Evolutionary conservation across 2,888 invertebrate species (phyloP).

Genomic region (Plutella xylostella): DNA sequence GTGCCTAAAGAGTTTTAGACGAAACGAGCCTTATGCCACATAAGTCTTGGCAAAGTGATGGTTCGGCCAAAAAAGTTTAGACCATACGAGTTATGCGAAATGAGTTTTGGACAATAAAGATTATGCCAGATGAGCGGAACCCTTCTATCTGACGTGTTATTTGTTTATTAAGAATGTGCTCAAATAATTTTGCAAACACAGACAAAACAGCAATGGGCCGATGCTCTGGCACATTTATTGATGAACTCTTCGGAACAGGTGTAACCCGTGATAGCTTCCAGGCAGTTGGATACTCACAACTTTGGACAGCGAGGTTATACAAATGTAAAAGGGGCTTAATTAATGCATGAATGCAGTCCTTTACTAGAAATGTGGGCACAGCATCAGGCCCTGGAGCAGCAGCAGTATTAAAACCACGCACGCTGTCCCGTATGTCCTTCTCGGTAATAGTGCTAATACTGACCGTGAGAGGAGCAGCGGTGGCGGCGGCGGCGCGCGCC

Average conservation of each 20-base stretch:
- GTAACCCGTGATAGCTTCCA: constrained; percentile 12
- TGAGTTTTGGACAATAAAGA: too few relatives aligned
- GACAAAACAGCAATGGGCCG: constrained; percentile 12
- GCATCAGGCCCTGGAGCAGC: constrained; percentile 12
- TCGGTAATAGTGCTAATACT: background rate
- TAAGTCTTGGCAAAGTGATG: too few relatives aligned
- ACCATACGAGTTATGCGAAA: too few relatives aligned
- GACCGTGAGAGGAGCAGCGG: background rate
- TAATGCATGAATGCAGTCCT: constrained; percentile 10
- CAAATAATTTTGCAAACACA: constrained; percentile 10
- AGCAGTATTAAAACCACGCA: constrained; percentile 8
- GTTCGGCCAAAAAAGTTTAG: too few relatives aligned
- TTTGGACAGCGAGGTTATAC: constrained; percentile 7
- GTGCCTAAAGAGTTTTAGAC: too few relatives aligned
- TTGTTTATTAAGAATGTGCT: constrained; percentile 4
- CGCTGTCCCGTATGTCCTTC: background rate
- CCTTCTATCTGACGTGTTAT: constrained; percentile 6
- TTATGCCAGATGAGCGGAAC: too few relatives aligned
- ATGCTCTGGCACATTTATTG: constrained; percentile 3
- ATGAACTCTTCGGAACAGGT: constrained; percentile 8
- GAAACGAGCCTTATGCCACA: too few relatives aligned
- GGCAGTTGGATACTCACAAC: background rate
- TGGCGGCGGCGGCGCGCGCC: background rate
- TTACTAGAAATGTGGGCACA: constrained; percentile 11
- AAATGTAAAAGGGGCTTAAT: constrained; percentile 7